Percentiles rank a stretch among this genome's conserved stretches.
These are phyloP conservation scores for Drosophila emarginata DNA, from an alignment of 2,888 invertebrate species.

Conservation along the genomic window DNA sequence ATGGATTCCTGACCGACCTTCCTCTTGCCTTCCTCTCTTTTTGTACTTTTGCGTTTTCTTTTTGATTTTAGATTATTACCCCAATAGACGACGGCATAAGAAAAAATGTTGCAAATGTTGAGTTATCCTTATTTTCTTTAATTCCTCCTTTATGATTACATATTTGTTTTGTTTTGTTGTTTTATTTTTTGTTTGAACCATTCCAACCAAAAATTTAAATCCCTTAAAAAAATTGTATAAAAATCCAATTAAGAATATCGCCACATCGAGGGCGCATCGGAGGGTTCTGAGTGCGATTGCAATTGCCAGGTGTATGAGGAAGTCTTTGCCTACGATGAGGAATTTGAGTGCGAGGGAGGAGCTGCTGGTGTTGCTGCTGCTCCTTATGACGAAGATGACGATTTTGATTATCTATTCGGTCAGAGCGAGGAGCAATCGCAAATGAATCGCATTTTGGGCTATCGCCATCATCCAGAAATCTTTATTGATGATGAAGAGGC, in stretches of 20 bases:
- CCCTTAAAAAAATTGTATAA: not conserved
- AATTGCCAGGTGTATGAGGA: slow-evolving; percentile 64
- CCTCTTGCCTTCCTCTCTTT: slow-evolving; percentile 33
- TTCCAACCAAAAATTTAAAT: slow-evolving; percentile 12
- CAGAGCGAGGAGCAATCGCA: slow-evolving; percentile 66
- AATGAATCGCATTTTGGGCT: slow-evolving; percentile 75
- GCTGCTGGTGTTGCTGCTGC: slow-evolving; percentile 20
- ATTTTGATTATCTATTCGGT: slow-evolving; percentile 56
- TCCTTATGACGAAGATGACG: slow-evolving; percentile 16
- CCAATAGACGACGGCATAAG: slow-evolving; percentile 79
- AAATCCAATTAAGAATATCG: slow-evolving; percentile 63
- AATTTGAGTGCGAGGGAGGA: slow-evolving; percentile 63
- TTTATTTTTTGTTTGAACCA: slow-evolving; percentile 42
- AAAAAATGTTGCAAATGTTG: slow-evolving; percentile 78
- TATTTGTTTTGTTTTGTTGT: slow-evolving; percentile 49
- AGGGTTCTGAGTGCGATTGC: slow-evolving; percentile 53
- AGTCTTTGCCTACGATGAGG: slow-evolving; percentile 64
- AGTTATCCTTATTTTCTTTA: slow-evolving; percentile 35
- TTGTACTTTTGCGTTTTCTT: slow-evolving; percentile 20
- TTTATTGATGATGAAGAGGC: slow-evolving; percentile 77
- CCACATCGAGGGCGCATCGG: slow-evolving; percentile 77
- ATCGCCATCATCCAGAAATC: slow-evolving; percentile 74
- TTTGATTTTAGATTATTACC: slow-evolving; percentile 78
- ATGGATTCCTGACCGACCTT: slow-evolving; percentile 19
- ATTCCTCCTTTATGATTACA: slow-evolving; percentile 7